phyloP scores from a whole-genome alignment of 1,140 invertebrate species.

The Oryctes rhinoceros region DNA sequence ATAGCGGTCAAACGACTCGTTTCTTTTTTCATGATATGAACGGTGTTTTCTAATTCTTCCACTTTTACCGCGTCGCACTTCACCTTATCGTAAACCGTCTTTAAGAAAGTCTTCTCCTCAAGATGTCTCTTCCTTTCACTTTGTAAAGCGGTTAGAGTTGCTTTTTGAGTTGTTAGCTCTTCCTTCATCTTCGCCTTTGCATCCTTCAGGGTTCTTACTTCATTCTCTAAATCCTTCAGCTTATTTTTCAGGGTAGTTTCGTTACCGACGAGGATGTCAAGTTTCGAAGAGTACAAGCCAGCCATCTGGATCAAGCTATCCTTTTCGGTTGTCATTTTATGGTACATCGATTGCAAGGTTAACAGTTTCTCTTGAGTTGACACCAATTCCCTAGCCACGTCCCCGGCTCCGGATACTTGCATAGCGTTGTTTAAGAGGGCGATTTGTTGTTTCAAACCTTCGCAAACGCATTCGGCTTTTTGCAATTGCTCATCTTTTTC shows the following conservation, averaged over 20 bases:
- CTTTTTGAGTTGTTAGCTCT: neutral
- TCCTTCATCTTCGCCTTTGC: neutral
- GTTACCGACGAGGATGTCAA: conserved; percentile 23
- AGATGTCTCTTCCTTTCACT: conserved; percentile 54
- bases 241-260: conserved; percentile 46
- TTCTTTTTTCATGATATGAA: conserved; percentile 52
- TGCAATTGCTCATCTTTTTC: conserved; percentile 42
- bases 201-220: neutral
- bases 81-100: conserved; percentile 53
- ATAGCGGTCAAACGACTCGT: conserved; percentile 55
- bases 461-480: conserved; percentile 40
- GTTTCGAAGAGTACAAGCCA: conserved; percentile 25
- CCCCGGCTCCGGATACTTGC: conserved; percentile 48
- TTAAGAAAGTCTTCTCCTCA: conserved; percentile 55
- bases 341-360: conserved; percentile 48
- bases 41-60: conserved; percentile 52
- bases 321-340: conserved; percentile 41
- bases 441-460: conserved; percentile 44
- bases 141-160: conserved; percentile 49
- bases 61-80: conserved; percentile 52
- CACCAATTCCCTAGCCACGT: conserved; percentile 50
- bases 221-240: neutral
- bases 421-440: conserved; percentile 45
- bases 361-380: conserved; percentile 49
- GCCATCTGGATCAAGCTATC: neutral